These are phyloP conservation scores for Hydropsyche tenuis DNA, from an alignment of 1,140 invertebrate species.

Conservation along the genomic window DNA sequence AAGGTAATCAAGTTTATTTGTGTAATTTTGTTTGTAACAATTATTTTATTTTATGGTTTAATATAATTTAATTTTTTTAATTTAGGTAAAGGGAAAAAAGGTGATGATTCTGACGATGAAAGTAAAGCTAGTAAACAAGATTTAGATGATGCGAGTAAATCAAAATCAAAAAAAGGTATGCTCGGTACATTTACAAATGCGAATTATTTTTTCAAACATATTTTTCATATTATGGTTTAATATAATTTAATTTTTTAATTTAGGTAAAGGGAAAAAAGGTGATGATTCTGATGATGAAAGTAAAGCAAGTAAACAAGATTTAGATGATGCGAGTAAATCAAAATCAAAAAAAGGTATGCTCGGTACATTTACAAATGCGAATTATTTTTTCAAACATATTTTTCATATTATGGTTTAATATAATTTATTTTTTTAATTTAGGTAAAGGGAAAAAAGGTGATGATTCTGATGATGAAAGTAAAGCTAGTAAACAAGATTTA, in stretches of 20 bases:
- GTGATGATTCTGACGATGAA: slow-evolving; percentile 62
- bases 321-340: slow-evolving; percentile 49
- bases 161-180: slow-evolving; percentile 37
- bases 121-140: slow-evolving; percentile 52
- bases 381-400: too few relatives aligned
- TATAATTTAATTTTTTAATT: slow-evolving; percentile 30
- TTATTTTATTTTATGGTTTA: slow-evolving; percentile 16
- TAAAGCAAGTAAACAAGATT: slow-evolving; percentile 52
- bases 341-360: slow-evolving; percentile 33
- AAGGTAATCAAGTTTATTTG: slow-evolving; percentile 53
- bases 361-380: neutral
- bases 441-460: slow-evolving; percentile 63
- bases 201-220: too few relatives aligned
- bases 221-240: slow-evolving; percentile 17
- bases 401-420: slow-evolving; percentile 17
- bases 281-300: slow-evolving; percentile 61
- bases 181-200: neutral
- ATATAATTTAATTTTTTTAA: slow-evolving; percentile 26
- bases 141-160: slow-evolving; percentile 48
- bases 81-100: slow-evolving; percentile 61
- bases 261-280: slow-evolving; percentile 62
- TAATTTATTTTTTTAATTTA: slow-evolving; percentile 44
- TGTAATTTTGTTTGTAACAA: slow-evolving; percentile 10
- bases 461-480: slow-evolving; percentile 60
- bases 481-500: slow-evolving; percentile 50